Base-by-base conservation (phyloP, 2,888 invertebrate genomes). In the Sepiola atlantica region DNA sequence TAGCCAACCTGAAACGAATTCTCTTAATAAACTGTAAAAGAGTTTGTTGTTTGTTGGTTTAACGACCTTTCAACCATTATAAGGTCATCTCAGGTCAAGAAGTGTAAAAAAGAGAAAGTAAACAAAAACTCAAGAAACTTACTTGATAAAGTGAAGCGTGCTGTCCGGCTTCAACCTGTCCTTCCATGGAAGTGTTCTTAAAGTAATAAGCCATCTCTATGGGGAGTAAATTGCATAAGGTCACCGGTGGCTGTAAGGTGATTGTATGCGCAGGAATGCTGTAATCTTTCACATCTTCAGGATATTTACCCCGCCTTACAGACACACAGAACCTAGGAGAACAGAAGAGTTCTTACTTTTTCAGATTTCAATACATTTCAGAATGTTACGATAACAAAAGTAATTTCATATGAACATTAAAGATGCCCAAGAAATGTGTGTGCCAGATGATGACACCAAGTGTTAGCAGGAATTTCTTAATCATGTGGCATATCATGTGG, bases 161-260 rank as follows among this genome's bases (percentile, higher is more conserved):
- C 95, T 97, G 97, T 45, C 98, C 98, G n/a, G 98, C 97, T 94
- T 97, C 97, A 90, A 98, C 97, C 90, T 97, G 96, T 24, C 97
- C 96, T 0, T 95, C 94, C 91, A 96, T 96, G 12, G 97, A 96
- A 14, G 96, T 96, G 21, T 96, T 96, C 95, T 96, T 96, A 90
- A 97, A 95, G 95, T 97, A 96, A 95, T 97, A 97, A 95, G 97
- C 97, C 94, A 98, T 95, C 95, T 98, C 98, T 93, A 97, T 97
- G 0, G 99, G 99, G 94, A 99, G 98, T 95, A 99, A 98, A 98
- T 99, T 99, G 95, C 98, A 98, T 10, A 99, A 97, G 32, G 98
- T 97, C 35, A 99, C 98, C 0, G 99, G 99, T 55, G 99, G 98
- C 95, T 98, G 97, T 93, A 99, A 97, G 6, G 98, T 98, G 95